phyloP scores from a whole-genome alignment of 2,797 vertebrate species.

The Premnoplex brunnescens region DNA sequence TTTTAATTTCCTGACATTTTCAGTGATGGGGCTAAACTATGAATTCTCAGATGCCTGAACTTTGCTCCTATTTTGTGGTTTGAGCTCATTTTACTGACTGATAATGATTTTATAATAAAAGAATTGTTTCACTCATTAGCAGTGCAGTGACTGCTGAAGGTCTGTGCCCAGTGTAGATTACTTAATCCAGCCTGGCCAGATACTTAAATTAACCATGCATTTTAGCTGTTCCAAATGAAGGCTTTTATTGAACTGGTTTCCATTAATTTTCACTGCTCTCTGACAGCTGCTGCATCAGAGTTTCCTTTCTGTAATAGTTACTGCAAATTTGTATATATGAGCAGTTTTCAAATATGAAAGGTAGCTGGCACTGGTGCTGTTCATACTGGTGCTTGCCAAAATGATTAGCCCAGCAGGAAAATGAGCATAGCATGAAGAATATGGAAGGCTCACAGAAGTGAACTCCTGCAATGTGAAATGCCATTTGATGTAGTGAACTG shows the following conservation, averaged over 20 bases:
- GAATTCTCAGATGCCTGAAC: slow-evolving; percentile 43
- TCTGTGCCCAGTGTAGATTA: neutral
- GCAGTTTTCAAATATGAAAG: neutral
- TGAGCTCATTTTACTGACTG: slow-evolving; percentile 39
- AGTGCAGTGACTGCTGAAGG: neutral
- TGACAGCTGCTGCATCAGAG: slow-evolving; percentile 43
- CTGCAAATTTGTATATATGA: neutral
- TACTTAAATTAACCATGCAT: slow-evolving; percentile 24
- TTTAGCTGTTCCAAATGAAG: slow-evolving; percentile 43
- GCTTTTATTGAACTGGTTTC: slow-evolving; percentile 24
- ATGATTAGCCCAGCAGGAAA: neutral
- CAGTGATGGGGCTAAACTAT: neutral
- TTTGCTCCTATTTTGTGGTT: slow-evolving; percentile 37
- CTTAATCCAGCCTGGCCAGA: slow-evolving; percentile 23
- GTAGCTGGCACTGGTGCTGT: neutral
- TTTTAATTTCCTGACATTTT: slow-evolving; percentile 41
- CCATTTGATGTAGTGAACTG: neutral
- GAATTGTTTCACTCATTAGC: slow-evolving; percentile 36
- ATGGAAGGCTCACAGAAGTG: neutral
- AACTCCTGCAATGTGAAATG: neutral
- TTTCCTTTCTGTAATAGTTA: slow-evolving; percentile 9
- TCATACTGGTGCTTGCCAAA: neutral
- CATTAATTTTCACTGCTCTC: slow-evolving; percentile 32
- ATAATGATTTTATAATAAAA: slow-evolving; percentile 55
- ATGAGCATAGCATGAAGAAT: neutral